Evolutionary conservation across 2,888 invertebrate genomes (phyloP), one percentile per base, ranked within the genome.

Genomic region (Cataglyphis cursor): DNA sequence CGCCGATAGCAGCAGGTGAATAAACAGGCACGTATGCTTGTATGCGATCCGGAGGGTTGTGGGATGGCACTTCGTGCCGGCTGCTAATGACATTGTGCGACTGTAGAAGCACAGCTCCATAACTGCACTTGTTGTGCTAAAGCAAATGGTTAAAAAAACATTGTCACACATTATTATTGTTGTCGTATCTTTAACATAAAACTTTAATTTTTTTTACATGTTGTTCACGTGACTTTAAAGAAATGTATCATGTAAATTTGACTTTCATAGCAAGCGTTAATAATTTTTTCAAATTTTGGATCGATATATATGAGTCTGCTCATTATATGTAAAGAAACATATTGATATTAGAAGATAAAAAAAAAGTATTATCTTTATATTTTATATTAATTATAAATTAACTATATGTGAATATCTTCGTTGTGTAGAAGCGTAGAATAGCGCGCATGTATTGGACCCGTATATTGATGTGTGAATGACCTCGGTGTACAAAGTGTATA

Each of bases 1-100:
- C 85, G 81, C 41, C 83, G 85, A 89, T 89, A 82, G 80, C 82
- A 80, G 81, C 82, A 80, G 83, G 78, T 70, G 82, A 83, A 84
- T 87, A 83, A 88, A 84, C 82, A 76, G 76, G 64, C 80, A 68
- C 62, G 83, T 81, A 62, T 62, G 54, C 57, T 35, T 31, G 62
- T 51, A n/a, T 8, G 38, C 48, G 38, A 51, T 21, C 21, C 28
- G 38, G 24, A 75, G 62, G 51, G 62, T 81, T 73, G 75, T 54
- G 41, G 41, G 57, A 21, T 72, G 41, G 38, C 61, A 62, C 51
- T 54, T 28, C 18, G 38, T 24, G 48, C 41, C 18, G 35, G 41
- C 21, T 66, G 59, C 72, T 61, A 61, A 59, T 80, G 59, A 72
- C 59, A 38, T 38, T 21, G 31, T 3, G 75, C 38, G 28, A 74